A percentile compares a stretch with the other conserved stretches of the same genome.
These are phyloP conservation scores for Dugesia japonica DNA, from an alignment of 2,888 invertebrate species.

Conservation along the genomic window DNA sequence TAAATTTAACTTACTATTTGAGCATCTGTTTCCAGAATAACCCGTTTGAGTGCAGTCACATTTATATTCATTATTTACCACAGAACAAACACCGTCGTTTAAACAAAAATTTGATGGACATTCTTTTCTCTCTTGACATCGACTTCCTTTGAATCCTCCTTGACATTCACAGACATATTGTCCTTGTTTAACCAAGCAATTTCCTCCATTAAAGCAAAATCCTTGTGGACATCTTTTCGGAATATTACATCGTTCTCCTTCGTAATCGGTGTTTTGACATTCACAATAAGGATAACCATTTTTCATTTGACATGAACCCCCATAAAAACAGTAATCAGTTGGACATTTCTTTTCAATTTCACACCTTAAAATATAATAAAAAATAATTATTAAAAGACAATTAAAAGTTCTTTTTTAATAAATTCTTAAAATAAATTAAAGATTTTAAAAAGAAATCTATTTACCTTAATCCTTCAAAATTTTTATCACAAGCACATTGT, in stretches of 20 bases:
- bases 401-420: no score
- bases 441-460: not conserved
- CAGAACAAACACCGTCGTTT: not conserved
- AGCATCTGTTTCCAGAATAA: not conserved
- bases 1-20: not conserved
- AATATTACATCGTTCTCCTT: not conserved
- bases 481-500: not conserved
- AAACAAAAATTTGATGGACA: conserved; percentile 20
- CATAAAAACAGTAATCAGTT: conserved; percentile 15
- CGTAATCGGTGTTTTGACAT: conserved; percentile 22
- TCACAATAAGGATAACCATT: conserved; percentile 20
- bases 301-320: not conserved
- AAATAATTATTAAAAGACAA: not conserved
- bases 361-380: conserved; percentile 5
- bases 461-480: not conserved
- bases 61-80: not conserved
- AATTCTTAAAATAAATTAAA: no score
- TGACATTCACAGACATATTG: not conserved
- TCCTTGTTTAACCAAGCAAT: not conserved
- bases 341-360: conserved; percentile 22
- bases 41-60: conserved; percentile 12
- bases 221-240: not conserved
- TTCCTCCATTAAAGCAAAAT: not conserved
- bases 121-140: not conserved
- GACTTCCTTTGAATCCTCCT: not conserved